phyloP scores from a whole-genome alignment of 2,888 invertebrate species.

The Frankliniella intonsa region DNA sequence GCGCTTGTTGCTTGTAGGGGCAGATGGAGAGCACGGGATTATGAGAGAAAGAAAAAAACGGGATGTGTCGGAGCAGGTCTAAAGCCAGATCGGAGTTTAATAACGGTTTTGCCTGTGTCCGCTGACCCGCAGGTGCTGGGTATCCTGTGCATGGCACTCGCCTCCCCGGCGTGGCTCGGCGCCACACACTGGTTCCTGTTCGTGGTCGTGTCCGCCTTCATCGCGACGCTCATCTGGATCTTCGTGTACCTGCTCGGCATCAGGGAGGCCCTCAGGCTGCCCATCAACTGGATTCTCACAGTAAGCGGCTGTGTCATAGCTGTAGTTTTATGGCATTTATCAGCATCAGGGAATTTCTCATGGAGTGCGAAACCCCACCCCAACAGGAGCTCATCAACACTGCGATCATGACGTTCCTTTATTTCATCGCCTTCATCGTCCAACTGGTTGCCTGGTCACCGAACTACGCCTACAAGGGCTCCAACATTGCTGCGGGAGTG shows the following conservation, averaged over 20 bases:
- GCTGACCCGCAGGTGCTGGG: constrained; percentile 68
- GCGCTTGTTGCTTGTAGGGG: background rate
- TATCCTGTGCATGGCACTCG: constrained; percentile 78
- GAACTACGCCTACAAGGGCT: constrained; percentile 46
- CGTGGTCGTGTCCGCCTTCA: constrained; percentile 76
- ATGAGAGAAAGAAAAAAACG: constrained; percentile 54
- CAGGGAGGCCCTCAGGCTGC: constrained; percentile 69
- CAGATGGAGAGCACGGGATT: background rate
- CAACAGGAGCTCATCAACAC: constrained; percentile 76
- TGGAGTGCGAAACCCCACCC: background rate
- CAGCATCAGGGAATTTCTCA: background rate
- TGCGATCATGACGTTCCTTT: constrained; percentile 62
- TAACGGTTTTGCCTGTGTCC: constrained; percentile 36
- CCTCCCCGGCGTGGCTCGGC: constrained; percentile 59
- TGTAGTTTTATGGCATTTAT: background rate
- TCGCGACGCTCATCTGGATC: constrained; percentile 74
- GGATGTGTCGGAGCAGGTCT: constrained; percentile 59
- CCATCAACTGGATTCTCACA: constrained; percentile 78
- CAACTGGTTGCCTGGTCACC: constrained; percentile 63
- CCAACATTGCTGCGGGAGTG: constrained; percentile 74
- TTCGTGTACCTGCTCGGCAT: constrained; percentile 75
- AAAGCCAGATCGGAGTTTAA: constrained; percentile 52
- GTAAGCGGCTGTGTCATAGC: constrained; percentile 52
- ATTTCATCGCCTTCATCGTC: constrained; percentile 74
- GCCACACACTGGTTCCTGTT: constrained; percentile 80